A percentile compares a stretch with the other conserved stretches of the same genome.
phyloP scores from a whole-genome alignment of 1,140 invertebrate genomes.

The Sycophila sp. region DNA sequence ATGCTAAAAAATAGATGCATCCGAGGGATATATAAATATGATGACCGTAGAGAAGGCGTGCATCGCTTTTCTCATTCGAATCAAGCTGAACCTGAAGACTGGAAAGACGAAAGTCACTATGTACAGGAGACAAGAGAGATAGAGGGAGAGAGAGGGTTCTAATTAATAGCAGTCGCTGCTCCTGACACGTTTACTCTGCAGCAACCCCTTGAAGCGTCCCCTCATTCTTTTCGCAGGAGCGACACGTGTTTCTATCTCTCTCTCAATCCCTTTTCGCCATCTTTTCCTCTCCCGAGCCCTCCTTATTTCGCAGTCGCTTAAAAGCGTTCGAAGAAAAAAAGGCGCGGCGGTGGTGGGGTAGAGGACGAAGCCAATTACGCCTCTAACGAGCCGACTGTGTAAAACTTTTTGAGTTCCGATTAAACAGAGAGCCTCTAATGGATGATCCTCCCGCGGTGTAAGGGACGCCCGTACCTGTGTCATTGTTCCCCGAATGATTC shows the following conservation, averaged over 20 bases:
- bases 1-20: no score
- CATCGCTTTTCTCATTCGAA: no score
- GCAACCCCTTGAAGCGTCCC: constrained; percentile 46
- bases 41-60: no score
- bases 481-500: constrained; percentile 15
- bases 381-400: constrained; percentile 26
- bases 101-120: no score
- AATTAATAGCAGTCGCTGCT: constrained; percentile 52
- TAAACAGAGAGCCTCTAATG: constrained; percentile 36
- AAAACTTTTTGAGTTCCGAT: constrained; percentile 39
- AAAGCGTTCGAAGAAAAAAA: constrained; percentile 30
- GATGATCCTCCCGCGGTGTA: constrained; percentile 28
- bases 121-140: no score
- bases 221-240: constrained; percentile 12
- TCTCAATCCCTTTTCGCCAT: constrained; percentile 32
- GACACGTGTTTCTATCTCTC: background rate
- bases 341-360: background rate
- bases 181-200: constrained; percentile 52
- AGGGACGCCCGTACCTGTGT: background rate
- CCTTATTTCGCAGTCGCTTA: background rate
- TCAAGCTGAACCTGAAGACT: no score
- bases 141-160: constrained; percentile 38
- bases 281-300: background rate
- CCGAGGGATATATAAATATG: no score
- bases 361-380: constrained; percentile 34